phyloP scores from a whole-genome alignment of 2,113 vertebrate genomes.

The Sphaerodactylus townsendi region DNA sequence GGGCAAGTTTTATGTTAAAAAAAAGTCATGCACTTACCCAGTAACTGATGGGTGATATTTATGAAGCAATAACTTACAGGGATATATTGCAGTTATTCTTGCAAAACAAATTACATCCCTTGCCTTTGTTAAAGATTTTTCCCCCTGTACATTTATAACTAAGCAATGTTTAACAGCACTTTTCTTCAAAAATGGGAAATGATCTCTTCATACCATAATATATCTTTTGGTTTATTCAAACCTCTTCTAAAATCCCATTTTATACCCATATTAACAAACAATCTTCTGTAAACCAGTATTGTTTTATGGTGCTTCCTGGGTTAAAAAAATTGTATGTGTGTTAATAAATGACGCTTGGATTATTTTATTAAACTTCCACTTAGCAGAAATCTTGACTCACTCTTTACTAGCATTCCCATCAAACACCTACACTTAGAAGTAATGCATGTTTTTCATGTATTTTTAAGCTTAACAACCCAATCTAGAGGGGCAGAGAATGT shows the following conservation, averaged over 20 bases:
- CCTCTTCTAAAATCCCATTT: not conserved
- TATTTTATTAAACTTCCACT: not conserved
- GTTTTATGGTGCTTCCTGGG: not conserved
- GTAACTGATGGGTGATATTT: constrained; percentile 33
- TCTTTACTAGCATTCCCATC: not conserved
- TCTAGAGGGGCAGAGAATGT: too few relatives aligned
- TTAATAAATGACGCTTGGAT: not conserved
- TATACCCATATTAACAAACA: not conserved
- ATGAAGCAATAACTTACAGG: constrained; percentile 3
- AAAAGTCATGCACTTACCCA: constrained; percentile 35
- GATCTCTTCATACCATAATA: not conserved
- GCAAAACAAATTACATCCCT: constrained; percentile 23
- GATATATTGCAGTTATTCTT: constrained; percentile 21
- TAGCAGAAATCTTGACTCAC: not conserved
- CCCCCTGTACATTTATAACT: constrained; percentile 31
- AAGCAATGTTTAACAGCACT: constrained; percentile 1
- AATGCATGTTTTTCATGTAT: not conserved
- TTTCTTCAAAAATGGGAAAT: constrained; percentile 22
- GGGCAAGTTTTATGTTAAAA: constrained; percentile 21
- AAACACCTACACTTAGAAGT: not conserved
- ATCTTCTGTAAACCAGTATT: not conserved
- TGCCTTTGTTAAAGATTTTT: constrained; percentile 28
- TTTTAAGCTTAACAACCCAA: not conserved
- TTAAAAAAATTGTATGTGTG: not conserved
- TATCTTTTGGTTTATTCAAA: not conserved